Base-by-base conservation (phyloP, 2,797 vertebrate genomes). In the Alcedo quadribrachys region DNA sequence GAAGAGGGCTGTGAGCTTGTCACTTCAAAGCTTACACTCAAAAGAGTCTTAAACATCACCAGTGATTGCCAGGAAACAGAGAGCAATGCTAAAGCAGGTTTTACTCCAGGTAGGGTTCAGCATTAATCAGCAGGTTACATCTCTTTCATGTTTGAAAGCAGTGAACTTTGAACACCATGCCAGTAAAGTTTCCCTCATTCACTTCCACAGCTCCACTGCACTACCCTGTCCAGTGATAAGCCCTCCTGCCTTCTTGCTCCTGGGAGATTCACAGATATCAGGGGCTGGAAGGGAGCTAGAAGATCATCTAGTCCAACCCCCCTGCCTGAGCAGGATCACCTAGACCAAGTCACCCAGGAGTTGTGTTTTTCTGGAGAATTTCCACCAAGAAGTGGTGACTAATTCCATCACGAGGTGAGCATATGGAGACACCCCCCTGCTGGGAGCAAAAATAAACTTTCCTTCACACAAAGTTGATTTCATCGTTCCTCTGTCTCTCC, bases 371-470 rank as follows among this genome's bases (percentile, higher is more conserved):
- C 55, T 2, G 8, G 78, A 88, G 88, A 88, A 40, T 81, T 91
- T 88, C 28, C 70, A 81, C 67, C 71, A 19, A 75, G 69, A 48
- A 94, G 63, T 27, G n/a, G 62, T 96, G 95, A 96, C 93, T 95
- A 94, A 96, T 90, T 81, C 1, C 1, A 63, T 93, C 95, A 81
- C 54, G 78, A 94, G 90, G 88, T 84, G 45, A 20, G 5, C 92
- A 94, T 88, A 94, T 95, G 94, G 94, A 92, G 65, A 94, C 92
- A 91, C 90, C 82, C 48, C 17, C 17, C 94, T 90, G 86, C 86
- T 94, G 78, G 45, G 88, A 79, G 45, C 45, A 93, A 94, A 96
- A 95, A 94, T 95, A 96, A 94, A 13, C 84, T 70, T 88, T 88
- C 55, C 78, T 93, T 95, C 75, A 76, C 87, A 91, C 68, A 53